These are phyloP conservation scores for Aegotheles bennettii DNA, from an alignment of 2,113 vertebrate genomes.

Conservation along the genomic window DNA sequence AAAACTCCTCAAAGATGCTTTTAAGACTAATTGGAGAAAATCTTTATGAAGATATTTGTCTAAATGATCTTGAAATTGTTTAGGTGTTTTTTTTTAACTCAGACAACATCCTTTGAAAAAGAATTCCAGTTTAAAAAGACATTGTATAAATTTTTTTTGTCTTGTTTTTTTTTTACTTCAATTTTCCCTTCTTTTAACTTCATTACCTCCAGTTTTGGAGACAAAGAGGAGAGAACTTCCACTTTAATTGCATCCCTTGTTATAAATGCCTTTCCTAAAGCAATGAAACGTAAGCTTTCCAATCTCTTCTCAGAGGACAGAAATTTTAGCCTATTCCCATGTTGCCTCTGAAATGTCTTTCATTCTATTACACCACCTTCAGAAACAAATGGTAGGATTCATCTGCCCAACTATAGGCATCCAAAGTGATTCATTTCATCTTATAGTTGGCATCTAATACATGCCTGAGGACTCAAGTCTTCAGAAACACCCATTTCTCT, in stretches of 20 bases:
- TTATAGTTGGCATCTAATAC: background rate
- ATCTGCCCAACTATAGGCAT: background rate
- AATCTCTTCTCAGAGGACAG: background rate
- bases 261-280: background rate
- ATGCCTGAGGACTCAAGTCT: background rate
- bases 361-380: background rate
- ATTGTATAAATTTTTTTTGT: background rate
- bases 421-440: background rate
- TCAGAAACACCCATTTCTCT: background rate
- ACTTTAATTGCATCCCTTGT: background rate
- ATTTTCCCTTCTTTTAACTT: background rate
- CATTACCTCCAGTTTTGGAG: background rate
- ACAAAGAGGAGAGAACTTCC: background rate
- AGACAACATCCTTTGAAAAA: background rate
- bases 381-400: background rate
- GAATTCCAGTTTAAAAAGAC: background rate
- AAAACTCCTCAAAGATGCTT: background rate
- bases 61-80: background rate
- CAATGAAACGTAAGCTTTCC: background rate
- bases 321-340: background rate
- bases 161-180: background rate
- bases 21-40: background rate
- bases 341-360: background rate
- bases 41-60: background rate
- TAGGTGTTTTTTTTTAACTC: background rate